Evolutionary conservation across 2,113 vertebrate species (phyloP), one percentile per base, ranked within the genome.

Genomic region (Menidia beryllina): DNA sequence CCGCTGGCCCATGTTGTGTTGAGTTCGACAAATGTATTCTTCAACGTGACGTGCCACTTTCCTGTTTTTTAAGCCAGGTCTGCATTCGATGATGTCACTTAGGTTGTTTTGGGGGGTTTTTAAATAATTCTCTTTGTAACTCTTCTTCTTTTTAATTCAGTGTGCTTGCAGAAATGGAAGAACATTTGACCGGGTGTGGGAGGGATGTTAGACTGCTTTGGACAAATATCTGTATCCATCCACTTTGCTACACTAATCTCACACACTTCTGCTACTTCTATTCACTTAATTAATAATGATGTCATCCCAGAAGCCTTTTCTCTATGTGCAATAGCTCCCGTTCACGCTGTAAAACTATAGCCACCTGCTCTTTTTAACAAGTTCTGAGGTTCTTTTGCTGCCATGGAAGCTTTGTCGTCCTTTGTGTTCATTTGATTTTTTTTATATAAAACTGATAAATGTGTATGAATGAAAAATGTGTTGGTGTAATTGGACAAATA

Each of bases 291-390:
- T 77, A 85, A 74, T 82, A 72, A 89, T 87, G 86, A 87, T 86
- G 88, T 88, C 89, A 89, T 88, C 78, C 70, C 75, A 30, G 74
- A 57, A 90, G 82, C 87, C 86, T 87, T 87, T 74, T 68, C 69
- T 84, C 72, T 56, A 57, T 81, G 77, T 88, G 83, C 85, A 90
- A 84, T 89, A 86, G 75, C 80, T 81, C 72, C 68, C 85, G 9
- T 56, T 77, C 68, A 72, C 66, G 71, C 79, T 45, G 69, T 78
- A 64, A 70, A 54, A 72, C 49, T 75, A 62, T 59, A 74, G 75
- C 63, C 72, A 82, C 54, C 78, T 62, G 50, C 52, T 41, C 25
- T 58, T 47, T 62, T 50, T 69, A 55, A 69, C 75, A 59, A 52
- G 51, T 72, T 50, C 58, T 83, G 68, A 77, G 65, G 30, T 73